phyloP scores from a whole-genome alignment of 2,113 vertebrate genomes.

The Indicator indicator region DNA sequence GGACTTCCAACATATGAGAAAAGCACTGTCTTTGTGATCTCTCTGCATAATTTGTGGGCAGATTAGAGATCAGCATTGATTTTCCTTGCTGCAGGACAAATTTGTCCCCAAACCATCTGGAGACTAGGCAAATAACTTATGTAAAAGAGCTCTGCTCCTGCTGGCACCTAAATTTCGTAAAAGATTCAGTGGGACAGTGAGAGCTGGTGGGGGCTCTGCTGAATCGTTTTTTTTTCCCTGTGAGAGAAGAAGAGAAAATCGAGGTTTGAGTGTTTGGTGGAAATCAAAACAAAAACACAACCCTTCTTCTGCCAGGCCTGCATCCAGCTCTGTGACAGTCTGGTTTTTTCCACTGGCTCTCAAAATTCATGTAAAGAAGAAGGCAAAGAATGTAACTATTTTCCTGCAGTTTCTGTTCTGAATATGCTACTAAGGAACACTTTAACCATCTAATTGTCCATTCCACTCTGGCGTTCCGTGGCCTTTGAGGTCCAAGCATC shows the following conservation, averaged over 20 bases:
- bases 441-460: background rate
- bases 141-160: background rate
- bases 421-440: background rate
- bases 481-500: background rate
- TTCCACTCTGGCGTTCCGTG: background rate
- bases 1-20: background rate
- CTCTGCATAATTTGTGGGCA: background rate
- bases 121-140: background rate
- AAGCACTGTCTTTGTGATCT: background rate
- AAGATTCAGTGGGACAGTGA: background rate
- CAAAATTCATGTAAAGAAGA: conserved; percentile 38
- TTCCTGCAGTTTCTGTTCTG: conserved; percentile 14
- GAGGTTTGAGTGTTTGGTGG: conserved; percentile 2
- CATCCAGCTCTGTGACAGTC: conserved; percentile 8
- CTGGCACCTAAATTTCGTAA: background rate
- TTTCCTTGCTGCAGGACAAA: background rate
- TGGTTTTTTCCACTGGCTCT: conserved; percentile 46
- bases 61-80: background rate
- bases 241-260: background rate
- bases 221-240: background rate
- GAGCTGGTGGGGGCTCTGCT: background rate
- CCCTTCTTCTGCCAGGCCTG: background rate
- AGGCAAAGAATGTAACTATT: conserved; percentile 14
- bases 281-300: conserved; percentile 50
- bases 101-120: background rate